phyloP scores from a whole-genome alignment of 1,140 invertebrate species.

The Diachasma alloeum region DNA sequence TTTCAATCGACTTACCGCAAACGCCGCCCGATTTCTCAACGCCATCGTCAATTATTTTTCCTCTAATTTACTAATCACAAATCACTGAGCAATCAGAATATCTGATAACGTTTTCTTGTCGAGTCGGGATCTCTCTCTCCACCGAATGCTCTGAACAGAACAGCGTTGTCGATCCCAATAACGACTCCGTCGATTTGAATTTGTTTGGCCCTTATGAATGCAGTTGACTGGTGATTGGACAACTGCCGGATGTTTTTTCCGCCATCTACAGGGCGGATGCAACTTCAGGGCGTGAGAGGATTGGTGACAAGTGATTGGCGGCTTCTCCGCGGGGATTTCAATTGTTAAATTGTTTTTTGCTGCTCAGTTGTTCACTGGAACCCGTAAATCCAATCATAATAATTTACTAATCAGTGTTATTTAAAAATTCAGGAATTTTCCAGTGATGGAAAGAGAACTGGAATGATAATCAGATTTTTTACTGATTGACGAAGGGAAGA shows the following conservation, averaged over 20 bases:
- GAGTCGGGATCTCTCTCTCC: conserved; percentile 7
- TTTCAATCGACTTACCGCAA: conserved; percentile 43
- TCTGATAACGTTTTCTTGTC: conserved; percentile 8
- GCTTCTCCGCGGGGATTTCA: too few relatives aligned
- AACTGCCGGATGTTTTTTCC: neutral
- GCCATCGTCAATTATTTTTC: conserved; percentile 44
- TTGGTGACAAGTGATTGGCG: too few relatives aligned
- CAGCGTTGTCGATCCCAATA: conserved; percentile 31
- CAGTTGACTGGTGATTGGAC: neutral
- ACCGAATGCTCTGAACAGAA: conserved; percentile 28
- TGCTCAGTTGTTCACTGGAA: too few relatives aligned
- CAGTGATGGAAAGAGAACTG: too few relatives aligned
- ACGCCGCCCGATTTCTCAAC: conserved; percentile 45
- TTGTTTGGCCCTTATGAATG: conserved; percentile 40
- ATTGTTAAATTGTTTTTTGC: too few relatives aligned
- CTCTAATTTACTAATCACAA: conserved; percentile 8
- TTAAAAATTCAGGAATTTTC: too few relatives aligned
- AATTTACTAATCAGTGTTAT: too few relatives aligned
- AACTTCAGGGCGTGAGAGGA: neutral
- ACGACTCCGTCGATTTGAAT: conserved; percentile 52
- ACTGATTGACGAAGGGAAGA: too few relatives aligned
- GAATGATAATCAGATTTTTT: too few relatives aligned
- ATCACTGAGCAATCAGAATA: neutral
- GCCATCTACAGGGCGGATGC: neutral
- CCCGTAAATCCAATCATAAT: too few relatives aligned